These are phyloP conservation scores for Sebastes fasciatus DNA, from an alignment of 2,113 vertebrate species.

Conservation along the genomic window DNA sequence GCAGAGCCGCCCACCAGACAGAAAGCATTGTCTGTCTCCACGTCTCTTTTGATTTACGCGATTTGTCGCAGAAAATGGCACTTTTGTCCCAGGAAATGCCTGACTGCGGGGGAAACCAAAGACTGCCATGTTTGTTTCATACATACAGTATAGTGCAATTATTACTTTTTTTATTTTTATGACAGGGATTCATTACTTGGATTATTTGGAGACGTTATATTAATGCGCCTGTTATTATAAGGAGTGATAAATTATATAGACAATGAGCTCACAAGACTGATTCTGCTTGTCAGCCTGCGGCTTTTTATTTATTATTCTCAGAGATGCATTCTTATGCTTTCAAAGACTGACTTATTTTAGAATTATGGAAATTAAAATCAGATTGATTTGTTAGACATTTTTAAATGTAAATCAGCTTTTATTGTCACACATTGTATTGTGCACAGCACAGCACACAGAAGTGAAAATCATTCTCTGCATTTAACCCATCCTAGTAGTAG, in stretches of 20 bases:
- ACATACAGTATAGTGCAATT: slow-evolving; percentile 22
- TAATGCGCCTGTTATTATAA: background rate
- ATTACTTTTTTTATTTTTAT: background rate
- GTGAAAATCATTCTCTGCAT: no score
- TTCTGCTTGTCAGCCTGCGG: background rate
- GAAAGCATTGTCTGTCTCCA: slow-evolving; percentile 80
- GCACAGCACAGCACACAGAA: no score
- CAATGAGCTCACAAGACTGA: slow-evolving; percentile 33
- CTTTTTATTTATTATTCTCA: slow-evolving; percentile 3
- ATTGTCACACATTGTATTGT: no score
- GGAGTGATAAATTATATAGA: slow-evolving; percentile 17
- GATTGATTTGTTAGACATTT: background rate
- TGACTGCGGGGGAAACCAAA: slow-evolving; percentile 55
- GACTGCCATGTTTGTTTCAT: slow-evolving; percentile 62
- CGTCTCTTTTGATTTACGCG: slow-evolving; percentile 77
- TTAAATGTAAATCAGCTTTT: background rate
- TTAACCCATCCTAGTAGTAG: no score
- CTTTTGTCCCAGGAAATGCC: slow-evolving; percentile 74
- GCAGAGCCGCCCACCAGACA: slow-evolving; percentile 80
- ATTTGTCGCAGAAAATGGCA: slow-evolving; percentile 84
- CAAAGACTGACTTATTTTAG: background rate
- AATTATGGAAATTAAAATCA: background rate
- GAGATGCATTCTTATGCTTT: background rate
- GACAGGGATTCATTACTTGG: slow-evolving; percentile 29
- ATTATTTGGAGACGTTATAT: slow-evolving; percentile 29